A percentile compares a stretch with the other conserved stretches of the same genome.
Evolutionary conservation across 2,113 vertebrate genomes (phyloP).

Genomic region (Rissa tridactyla): DNA sequence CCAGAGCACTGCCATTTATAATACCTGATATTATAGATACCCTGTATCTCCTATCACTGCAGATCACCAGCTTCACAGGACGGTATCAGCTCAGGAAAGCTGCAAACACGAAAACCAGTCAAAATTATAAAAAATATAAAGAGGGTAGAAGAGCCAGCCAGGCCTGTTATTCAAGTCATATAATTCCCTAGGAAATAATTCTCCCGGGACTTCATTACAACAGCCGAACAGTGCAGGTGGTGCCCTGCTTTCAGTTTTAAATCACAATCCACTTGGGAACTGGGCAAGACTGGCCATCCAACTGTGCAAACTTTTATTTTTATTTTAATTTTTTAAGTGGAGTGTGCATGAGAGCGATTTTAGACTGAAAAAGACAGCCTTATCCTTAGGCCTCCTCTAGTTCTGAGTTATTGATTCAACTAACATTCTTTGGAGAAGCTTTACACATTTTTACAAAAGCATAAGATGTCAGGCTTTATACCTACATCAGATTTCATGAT

Average conservation of each 20-base stretch:
- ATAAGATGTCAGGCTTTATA: not conserved
- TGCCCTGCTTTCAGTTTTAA: constrained; percentile 31
- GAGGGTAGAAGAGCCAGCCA: not conserved
- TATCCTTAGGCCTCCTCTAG: not conserved
- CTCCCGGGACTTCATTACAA: constrained; percentile 25
- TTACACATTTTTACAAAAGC: not conserved
- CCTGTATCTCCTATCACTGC: not conserved
- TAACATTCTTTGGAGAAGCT: not conserved
- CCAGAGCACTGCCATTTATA: not conserved
- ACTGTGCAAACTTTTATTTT: not conserved
- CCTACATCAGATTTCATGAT: not conserved
- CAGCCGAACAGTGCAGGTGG: not conserved
- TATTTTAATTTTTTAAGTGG: not conserved
- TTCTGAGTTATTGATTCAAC: not conserved
- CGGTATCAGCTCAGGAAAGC: not conserved
- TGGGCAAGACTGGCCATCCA: not conserved
- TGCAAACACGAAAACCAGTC: constrained; percentile 11
- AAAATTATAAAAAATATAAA: not conserved
- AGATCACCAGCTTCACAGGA: not conserved
- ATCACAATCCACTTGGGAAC: constrained; percentile 14
- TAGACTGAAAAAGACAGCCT: not conserved
- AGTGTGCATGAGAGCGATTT: not conserved
- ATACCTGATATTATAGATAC: not conserved
- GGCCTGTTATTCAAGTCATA: constrained; percentile 3
- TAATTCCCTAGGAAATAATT: constrained; percentile 39